Evolutionary conservation across 2,113 vertebrate species (phyloP).

Genomic region (Rutilus rutilus): DNA sequence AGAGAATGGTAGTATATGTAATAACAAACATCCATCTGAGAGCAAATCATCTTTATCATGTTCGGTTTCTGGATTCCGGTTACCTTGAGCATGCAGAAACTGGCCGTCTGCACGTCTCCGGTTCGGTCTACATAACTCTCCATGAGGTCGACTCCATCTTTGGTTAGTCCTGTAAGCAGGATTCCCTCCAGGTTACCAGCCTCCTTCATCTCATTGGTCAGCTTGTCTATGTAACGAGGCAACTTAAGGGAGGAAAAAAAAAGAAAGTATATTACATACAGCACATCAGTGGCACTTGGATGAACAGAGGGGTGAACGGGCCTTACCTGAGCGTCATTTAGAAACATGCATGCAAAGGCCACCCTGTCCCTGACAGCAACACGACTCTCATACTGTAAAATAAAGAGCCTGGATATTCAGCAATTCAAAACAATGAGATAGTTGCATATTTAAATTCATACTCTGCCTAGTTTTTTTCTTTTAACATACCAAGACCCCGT

Average conservation of each 20-base stretch:
- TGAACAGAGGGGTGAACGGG: neutral
- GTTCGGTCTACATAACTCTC: slow-evolving; percentile 96
- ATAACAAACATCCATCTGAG: neutral
- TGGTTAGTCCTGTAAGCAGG: slow-evolving; percentile 92
- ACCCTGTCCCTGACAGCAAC: slow-evolving; percentile 95
- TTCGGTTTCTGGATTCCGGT: neutral
- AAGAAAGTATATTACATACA: neutral
- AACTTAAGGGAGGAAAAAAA: slow-evolving; percentile 70
- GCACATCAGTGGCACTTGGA: neutral
- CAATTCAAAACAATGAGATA: neutral
- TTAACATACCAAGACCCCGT: slow-evolving; percentile 90
- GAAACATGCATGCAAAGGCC: slow-evolving; percentile 97
- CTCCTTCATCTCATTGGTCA: slow-evolving; percentile 96
- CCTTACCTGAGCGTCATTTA: slow-evolving; percentile 90
- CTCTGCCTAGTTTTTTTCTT: neutral
- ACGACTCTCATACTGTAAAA: slow-evolving; percentile 86
- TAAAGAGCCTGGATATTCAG: slow-evolving; percentile 30
- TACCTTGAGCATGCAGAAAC: slow-evolving; percentile 98
- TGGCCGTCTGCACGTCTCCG: slow-evolving; percentile 96
- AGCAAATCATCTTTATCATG: neutral
- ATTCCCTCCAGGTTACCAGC: slow-evolving; percentile 96
- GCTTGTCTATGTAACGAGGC: slow-evolving; percentile 93
- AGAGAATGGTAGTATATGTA: neutral
- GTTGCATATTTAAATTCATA: neutral
- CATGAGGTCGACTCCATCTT: slow-evolving; percentile 98